phyloP scores from a whole-genome alignment of 2,888 invertebrate species.

The Heteromurus nitidus region DNA sequence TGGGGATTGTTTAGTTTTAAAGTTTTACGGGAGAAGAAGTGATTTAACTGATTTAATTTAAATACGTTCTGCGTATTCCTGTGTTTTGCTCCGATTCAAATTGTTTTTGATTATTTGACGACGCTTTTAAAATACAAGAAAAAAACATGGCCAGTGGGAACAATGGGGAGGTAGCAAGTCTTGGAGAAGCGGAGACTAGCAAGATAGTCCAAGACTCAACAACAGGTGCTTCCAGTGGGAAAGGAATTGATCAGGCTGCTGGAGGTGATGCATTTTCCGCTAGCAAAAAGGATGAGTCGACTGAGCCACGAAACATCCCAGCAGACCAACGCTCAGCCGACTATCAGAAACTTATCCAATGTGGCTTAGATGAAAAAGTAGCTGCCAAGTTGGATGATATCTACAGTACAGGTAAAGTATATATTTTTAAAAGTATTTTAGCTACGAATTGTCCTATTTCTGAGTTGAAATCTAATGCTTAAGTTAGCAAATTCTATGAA shows the following conservation, averaged over 20 bases:
- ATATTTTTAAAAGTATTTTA: too few species aligned
- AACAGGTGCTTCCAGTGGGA: slow-evolving; percentile 61
- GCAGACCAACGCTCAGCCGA: slow-evolving; percentile 81
- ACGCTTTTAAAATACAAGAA: neutral
- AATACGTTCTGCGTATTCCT: neutral
- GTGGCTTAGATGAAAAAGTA: slow-evolving; percentile 95
- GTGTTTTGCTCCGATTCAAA: slow-evolving; percentile 24
- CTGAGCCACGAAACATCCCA: slow-evolving; percentile 72
- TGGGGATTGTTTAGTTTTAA: slow-evolving; percentile 38
- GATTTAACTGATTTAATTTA: slow-evolving; percentile 14
- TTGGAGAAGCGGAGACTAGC: slow-evolving; percentile 57
- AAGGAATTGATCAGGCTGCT: slow-evolving; percentile 62
- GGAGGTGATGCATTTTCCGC: slow-evolving; percentile 60
- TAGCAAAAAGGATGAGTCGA: slow-evolving; percentile 68
- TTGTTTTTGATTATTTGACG: slow-evolving; percentile 52
- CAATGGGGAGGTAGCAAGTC: slow-evolving; percentile 64
- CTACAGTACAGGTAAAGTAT: slow-evolving; percentile 88
- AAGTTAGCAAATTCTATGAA: too few species aligned
- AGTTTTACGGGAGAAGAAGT: slow-evolving; percentile 48
- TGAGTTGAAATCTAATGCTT: too few species aligned
- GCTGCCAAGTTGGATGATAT: slow-evolving; percentile 97
- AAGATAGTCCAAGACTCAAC: slow-evolving; percentile 58
- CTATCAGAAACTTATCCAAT: slow-evolving; percentile 94
- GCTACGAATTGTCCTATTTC: too few species aligned
- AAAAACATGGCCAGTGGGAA: slow-evolving; percentile 69